Percentiles rank a stretch among this genome's conserved stretches.
phyloP scores from a whole-genome alignment of 2,888 invertebrate genomes.

The Eupithecia subumbrata region DNA sequence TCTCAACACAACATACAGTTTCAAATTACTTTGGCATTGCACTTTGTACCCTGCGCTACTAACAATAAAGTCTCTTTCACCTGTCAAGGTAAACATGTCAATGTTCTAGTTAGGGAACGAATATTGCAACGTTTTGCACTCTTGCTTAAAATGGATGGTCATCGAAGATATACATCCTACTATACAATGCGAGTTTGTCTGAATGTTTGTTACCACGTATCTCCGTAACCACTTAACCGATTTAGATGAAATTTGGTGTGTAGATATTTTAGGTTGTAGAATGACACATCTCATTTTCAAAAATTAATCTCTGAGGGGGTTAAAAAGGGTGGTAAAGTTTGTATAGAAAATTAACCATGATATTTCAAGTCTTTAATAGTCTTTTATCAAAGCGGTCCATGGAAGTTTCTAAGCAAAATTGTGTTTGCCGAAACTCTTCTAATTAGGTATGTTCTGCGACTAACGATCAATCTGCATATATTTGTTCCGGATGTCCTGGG shows the following conservation, averaged over 20 bases:
- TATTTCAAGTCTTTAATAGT: too few species aligned
- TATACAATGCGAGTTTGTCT: too few species aligned
- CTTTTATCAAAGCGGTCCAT: too few species aligned
- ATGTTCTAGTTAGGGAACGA: slow-evolving; percentile 52
- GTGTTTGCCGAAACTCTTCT: neutral
- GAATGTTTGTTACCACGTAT: too few species aligned
- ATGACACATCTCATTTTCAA: too few species aligned
- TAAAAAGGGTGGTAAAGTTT: too few species aligned
- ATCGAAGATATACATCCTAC: neutral
- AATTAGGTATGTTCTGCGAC: neutral
- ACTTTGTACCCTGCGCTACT: slow-evolving; percentile 31
- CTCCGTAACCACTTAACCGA: too few species aligned
- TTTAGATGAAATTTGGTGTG: too few species aligned
- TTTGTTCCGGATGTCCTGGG: too few species aligned
- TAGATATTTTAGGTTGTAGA: too few species aligned
- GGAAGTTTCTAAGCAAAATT: neutral
- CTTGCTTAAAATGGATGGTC: slow-evolving; percentile 48
- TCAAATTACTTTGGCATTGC: slow-evolving; percentile 20
- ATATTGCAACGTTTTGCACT: slow-evolving; percentile 53
- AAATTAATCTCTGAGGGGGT: too few species aligned
- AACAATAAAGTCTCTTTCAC: slow-evolving; percentile 34
- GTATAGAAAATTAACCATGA: too few species aligned
- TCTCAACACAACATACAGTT: slow-evolving; percentile 41
- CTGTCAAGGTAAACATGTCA: slow-evolving; percentile 43
- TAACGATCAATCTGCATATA: neutral